A percentile compares a stretch with the other conserved stretches of the same genome.
Conservation (phyloP, 2,888 invertebrate genomes). For the Drosophila nr. fundita region DNA sequence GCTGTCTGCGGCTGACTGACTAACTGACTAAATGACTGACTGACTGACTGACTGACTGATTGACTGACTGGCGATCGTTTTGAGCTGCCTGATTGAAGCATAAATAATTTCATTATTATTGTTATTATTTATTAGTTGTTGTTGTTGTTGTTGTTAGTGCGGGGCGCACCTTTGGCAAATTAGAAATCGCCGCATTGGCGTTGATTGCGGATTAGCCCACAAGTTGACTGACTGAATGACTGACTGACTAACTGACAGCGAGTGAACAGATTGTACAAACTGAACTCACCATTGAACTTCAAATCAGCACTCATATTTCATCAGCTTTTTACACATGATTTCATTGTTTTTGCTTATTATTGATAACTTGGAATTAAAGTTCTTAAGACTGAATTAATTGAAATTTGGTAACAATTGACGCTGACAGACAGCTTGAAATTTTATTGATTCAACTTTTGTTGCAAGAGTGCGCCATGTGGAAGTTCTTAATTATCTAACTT, state of each 20-base stretch:
- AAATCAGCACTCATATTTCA: conserved; percentile 56
- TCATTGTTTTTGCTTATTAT: conserved; percentile 14
- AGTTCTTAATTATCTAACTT: background rate
- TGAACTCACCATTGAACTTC: conserved; percentile 59
- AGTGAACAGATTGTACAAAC: conserved; percentile 14
- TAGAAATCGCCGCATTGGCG: conserved; percentile 68
- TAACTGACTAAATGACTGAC: background rate
- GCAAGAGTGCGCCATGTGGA: background rate
- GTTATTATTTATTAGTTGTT: conserved; percentile 62
- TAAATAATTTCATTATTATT: conserved; percentile 72
- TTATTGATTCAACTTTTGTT: background rate
- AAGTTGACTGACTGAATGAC: conserved; percentile 64
- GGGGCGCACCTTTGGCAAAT: conserved; percentile 73
- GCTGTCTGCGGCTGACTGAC: conserved; percentile 69
- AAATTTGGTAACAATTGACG: background rate
- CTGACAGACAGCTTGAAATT: background rate
- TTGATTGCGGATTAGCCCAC: conserved; percentile 77
- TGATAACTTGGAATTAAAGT: conserved; percentile 5
- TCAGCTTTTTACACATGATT: conserved; percentile 45
- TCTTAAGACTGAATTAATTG: background rate
- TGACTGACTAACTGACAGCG: conserved; percentile 16
- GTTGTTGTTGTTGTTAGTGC: conserved; percentile 44
- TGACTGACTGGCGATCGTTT: conserved; percentile 4
- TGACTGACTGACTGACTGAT: background rate
- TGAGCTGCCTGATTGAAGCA: conserved; percentile 61